Percentiles rank a stretch among this genome's conserved stretches.
Evolutionary conservation across 2,797 vertebrate species (phyloP).

Genomic region (Lacerta viridis): DNA sequence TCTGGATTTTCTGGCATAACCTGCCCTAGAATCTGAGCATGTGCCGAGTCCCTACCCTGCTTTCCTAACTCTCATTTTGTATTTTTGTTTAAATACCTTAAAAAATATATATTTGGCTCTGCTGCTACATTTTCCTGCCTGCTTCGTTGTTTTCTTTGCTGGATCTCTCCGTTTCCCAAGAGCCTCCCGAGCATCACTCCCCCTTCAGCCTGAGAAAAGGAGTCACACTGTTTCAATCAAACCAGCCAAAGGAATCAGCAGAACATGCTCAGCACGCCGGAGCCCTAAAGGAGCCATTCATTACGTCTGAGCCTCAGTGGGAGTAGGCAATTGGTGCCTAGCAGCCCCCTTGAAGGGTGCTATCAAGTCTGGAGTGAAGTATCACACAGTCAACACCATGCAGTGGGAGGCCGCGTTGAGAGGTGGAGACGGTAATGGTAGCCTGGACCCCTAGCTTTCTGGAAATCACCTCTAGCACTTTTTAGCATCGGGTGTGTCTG

Average conservation of each 20-base stretch:
- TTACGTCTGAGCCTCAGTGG: conserved; percentile 16
- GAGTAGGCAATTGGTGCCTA: conserved; percentile 32
- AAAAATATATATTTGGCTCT: conserved; percentile 4
- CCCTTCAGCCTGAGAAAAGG: background rate
- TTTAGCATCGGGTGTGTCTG: background rate
- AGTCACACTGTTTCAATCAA: conserved; percentile 48
- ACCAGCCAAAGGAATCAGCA: conserved; percentile 33
- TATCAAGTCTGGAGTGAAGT: background rate
- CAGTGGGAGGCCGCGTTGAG: background rate
- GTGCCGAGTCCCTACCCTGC: background rate
- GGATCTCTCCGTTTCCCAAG: conserved; percentile 27
- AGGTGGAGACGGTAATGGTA: background rate
- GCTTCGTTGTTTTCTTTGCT: background rate
- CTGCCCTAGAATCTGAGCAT: background rate
- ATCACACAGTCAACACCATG: background rate
- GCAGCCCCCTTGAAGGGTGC: conserved; percentile 34
- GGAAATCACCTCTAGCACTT: background rate
- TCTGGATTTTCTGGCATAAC: background rate
- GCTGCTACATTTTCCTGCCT: background rate
- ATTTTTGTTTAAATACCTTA: background rate
- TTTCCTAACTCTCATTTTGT: background rate
- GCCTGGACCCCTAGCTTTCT: background rate
- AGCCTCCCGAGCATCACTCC: conserved; percentile 33
- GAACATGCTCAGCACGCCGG: conserved; percentile 29
- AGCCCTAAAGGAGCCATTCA: conserved; percentile 32